phyloP scores from a whole-genome alignment of 2,797 vertebrate genomes.

The Threskiornis aethiopicus region DNA sequence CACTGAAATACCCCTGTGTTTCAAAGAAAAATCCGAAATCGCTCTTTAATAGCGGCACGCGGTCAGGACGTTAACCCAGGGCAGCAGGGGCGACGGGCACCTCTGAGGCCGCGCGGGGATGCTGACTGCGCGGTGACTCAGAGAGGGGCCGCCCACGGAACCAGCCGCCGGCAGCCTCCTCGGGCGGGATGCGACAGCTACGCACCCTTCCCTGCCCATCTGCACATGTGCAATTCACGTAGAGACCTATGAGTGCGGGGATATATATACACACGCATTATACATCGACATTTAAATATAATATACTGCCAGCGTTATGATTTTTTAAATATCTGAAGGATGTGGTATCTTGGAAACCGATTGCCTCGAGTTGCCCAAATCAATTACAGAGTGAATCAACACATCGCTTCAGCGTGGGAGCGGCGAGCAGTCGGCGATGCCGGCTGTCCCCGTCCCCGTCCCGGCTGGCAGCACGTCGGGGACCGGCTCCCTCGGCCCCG shows the following conservation, averaged over 20 bases:
- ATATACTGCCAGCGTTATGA: background rate
- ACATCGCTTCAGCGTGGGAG: slow-evolving; percentile 39
- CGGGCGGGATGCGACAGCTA: background rate
- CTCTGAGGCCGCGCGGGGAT: background rate
- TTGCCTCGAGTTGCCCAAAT: slow-evolving; percentile 70
- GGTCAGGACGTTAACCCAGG: background rate
- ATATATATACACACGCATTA: background rate
- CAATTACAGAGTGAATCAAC: slow-evolving; percentile 67
- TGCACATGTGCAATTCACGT: background rate
- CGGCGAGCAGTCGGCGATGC: background rate
- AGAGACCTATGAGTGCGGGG: background rate
- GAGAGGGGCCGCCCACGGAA: background rate
- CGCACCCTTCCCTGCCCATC: background rate
- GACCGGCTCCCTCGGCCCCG: background rate
- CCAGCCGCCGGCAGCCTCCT: background rate
- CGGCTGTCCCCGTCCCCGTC: background rate
- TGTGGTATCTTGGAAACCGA: slow-evolving; percentile 70
- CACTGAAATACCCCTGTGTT: background rate
- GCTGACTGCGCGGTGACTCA: background rate
- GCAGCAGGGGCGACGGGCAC: background rate
- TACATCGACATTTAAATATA: slow-evolving; percentile 38
- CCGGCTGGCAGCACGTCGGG: background rate
- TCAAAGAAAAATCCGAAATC: background rate
- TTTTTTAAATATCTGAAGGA: slow-evolving; percentile 62
- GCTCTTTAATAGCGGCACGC: fast-evolving